A percentile compares a stretch with the other conserved stretches of the same genome.
phyloP scores from a whole-genome alignment of 2,113 vertebrate species.

The Athene noctua region DNA sequence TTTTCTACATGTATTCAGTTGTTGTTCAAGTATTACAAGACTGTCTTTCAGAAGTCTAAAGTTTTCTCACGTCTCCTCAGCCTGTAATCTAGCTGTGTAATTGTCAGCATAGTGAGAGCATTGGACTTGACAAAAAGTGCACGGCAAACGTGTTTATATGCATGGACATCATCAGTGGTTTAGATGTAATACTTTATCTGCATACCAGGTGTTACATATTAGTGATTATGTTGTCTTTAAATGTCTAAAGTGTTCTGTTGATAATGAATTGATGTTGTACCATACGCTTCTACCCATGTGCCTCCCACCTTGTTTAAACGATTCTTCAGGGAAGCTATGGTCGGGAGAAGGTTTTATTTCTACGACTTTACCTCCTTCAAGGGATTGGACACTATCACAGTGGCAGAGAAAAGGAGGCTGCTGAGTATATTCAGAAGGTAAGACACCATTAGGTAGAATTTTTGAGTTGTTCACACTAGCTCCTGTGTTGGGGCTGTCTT shows the following conservation, averaged over 20 bases:
- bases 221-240: background rate
- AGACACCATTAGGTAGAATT: background rate
- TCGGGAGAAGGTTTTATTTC: conserved; percentile 91
- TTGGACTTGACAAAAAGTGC: background rate
- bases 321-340: conserved; percentile 86
- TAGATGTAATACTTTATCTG: background rate
- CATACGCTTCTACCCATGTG: background rate
- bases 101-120: background rate
- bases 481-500: background rate
- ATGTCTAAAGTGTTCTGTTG: background rate
- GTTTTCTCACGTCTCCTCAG: background rate
- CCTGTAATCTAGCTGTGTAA: background rate
- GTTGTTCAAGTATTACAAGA: background rate
- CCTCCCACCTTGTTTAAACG: background rate
- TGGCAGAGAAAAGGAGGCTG: conserved; percentile 83
- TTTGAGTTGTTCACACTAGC: background rate
- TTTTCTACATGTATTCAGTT: background rate
- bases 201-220: background rate
- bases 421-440: conserved; percentile 81
- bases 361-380: conserved; percentile 93
- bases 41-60: background rate
- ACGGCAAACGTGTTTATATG: accelerated
- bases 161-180: background rate
- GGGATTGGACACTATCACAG: conserved; percentile 86
- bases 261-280: background rate